These are phyloP conservation scores for Sandelia bainsii DNA, from an alignment of 2,797 vertebrate species.

Conservation along the genomic window DNA sequence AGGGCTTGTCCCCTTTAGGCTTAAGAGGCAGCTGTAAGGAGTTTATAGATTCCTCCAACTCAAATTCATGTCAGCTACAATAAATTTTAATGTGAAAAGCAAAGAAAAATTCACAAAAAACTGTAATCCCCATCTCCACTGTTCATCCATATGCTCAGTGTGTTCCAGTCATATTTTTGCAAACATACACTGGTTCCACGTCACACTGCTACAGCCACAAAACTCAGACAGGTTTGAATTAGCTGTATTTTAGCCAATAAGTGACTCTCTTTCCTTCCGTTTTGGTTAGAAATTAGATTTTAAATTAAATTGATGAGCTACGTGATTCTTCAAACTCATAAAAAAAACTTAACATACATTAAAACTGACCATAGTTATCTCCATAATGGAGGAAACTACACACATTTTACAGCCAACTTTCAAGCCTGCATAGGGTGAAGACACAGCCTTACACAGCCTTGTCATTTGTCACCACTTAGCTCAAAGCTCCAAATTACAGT, in stretches of 20 bases:
- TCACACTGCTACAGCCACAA: not conserved
- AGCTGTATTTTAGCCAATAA: not conserved
- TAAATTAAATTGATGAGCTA: too few species aligned
- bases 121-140: not conserved
- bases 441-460: too few species aligned
- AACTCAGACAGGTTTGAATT: not conserved
- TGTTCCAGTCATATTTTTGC: not conserved
- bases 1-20: not conserved
- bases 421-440: too few species aligned
- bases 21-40: slow-evolving; percentile 8
- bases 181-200: not conserved
- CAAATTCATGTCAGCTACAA: slow-evolving; percentile 20
- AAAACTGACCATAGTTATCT: not conserved
- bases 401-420: too few species aligned
- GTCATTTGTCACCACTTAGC: slow-evolving; percentile 6
- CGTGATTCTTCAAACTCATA: too few species aligned
- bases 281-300: too few species aligned
- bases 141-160: not conserved
- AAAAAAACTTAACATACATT: too few species aligned
- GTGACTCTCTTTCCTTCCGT: too few species aligned
- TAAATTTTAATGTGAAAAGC: not conserved
- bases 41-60: slow-evolving; percentile 10
- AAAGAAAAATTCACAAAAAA: not conserved
- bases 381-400: not conserved
- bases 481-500: slow-evolving; percentile 9